Evolutionary conservation across 2,797 vertebrate genomes (phyloP), one percentile per base, ranked within the genome.

Genomic region (Leuciscus waleckii): DNA sequence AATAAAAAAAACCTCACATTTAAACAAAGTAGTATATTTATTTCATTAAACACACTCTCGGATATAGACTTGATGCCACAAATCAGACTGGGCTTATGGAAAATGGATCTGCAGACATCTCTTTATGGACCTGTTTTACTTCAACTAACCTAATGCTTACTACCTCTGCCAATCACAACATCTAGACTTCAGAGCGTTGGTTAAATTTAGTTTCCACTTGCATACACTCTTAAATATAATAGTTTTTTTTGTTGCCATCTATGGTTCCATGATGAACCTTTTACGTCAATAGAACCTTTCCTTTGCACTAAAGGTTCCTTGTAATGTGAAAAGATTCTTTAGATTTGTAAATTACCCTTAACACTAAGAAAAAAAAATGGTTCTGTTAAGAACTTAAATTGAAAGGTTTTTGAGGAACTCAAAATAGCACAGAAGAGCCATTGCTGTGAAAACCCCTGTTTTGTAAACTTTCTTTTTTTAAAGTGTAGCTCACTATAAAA

Each of bases 161-260:
- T 43, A 32, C 10, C 13, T 73, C 37, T 16, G 35, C 68, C 80
- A 82, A 58, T 82, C 80, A 43, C 51, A 82, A 82, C 51, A 71
- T 69, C 17, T 73, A 61, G 37, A 58, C 35, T 56, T 70, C 51
- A 56, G 32, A 29, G 21, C n/a, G 0, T 37, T 13, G 8, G 23
- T 43, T 51, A 49, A 68, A 80, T n/a, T 51, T 35, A 67, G 9
- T 71, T 81, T 71, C 49, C 68, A 58, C 67, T 81, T 41, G 35
- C 51, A 71, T 23, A 21, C 4, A 77, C 32, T 37, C 35, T 77
- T 58, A 39, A 73, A 73, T 26, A 73, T 73, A 46, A 73, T 10
- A 6, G n/a, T 35, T 35, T 35, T 29, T 16, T 29, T 29, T 73
- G n/a, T 29, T 49, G 70, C 14, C 70, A 73, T 73, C n/a, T 29